phyloP scores from a whole-genome alignment of 1,140 invertebrate genomes.

The Bicyclus anynana region DNA sequence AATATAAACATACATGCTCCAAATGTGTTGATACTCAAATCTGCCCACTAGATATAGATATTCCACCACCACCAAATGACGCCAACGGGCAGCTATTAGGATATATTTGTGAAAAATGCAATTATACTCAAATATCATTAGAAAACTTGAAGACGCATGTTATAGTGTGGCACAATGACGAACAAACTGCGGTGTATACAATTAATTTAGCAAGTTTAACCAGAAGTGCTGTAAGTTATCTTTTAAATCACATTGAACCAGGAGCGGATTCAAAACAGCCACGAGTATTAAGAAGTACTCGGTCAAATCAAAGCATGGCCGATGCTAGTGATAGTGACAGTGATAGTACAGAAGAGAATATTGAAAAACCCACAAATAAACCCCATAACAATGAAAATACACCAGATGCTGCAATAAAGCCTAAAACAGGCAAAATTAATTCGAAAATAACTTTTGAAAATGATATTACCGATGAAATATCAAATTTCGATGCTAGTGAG shows the following conservation, averaged over 20 bases:
- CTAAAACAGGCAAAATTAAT: slow-evolving; percentile 27
- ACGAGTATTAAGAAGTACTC: slow-evolving; percentile 42
- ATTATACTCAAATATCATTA: slow-evolving; percentile 81
- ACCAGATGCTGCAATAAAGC: slow-evolving; percentile 1
- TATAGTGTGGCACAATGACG: slow-evolving; percentile 73
- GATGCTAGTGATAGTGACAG: slow-evolving; percentile 31
- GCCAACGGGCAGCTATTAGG: slow-evolving; percentile 74
- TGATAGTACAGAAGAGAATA: slow-evolving; percentile 13
- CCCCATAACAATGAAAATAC: neutral
- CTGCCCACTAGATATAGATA: slow-evolving; percentile 56
- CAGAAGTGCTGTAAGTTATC: neutral
- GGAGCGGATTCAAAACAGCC: slow-evolving; percentile 11
- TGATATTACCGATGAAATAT: slow-evolving; percentile 37
- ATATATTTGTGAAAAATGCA: slow-evolving; percentile 82
- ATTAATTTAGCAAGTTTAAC: slow-evolving; percentile 45
- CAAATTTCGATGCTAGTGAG: slow-evolving; percentile 22
- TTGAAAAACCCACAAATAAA: neutral
- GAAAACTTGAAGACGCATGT: slow-evolving; percentile 80
- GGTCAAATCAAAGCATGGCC: slow-evolving; percentile 34
- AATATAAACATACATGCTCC: slow-evolving; percentile 81
- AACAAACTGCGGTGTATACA: slow-evolving; percentile 59
- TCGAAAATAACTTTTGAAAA: slow-evolving; percentile 58
- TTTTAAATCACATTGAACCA: neutral
- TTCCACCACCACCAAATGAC: slow-evolving; percentile 58
- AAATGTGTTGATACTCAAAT: slow-evolving; percentile 57